Percentiles rank a stretch among this genome's conserved stretches.
Conservation (phyloP, 2,113 vertebrate genomes). For the Pygoscelis antarcticus region DNA sequence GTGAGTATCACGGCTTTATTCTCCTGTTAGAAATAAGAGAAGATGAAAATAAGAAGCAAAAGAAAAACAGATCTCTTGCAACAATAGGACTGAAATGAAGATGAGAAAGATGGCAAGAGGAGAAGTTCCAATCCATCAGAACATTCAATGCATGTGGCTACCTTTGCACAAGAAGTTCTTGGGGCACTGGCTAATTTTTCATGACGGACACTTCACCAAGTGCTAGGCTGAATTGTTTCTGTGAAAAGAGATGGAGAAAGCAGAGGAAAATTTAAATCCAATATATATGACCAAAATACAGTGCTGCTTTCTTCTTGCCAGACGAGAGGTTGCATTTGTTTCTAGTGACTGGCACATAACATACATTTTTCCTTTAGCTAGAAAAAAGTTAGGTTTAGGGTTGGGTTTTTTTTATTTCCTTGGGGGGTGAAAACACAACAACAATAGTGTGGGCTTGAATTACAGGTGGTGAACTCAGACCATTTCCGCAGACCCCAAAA, state of each 20-base stretch:
- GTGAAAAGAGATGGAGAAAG: background rate
- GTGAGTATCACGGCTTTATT: background rate
- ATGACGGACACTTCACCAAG: background rate
- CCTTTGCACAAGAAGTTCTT: background rate
- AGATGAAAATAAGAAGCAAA: background rate
- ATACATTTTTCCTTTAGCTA: background rate
- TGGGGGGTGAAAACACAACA: background rate
- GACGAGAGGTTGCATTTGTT: background rate
- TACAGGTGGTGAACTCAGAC: slow-evolving; percentile 26
- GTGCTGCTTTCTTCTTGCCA: slow-evolving; percentile 7
- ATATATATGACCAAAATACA: background rate
- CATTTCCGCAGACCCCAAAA: slow-evolving; percentile 28
- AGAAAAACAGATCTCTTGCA: background rate
- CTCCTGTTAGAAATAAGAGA: background rate
- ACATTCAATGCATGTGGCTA: background rate
- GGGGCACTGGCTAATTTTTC: background rate
- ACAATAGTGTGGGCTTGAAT: background rate
- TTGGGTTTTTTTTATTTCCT: background rate
- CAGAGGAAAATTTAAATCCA: background rate
- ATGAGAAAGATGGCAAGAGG: background rate
- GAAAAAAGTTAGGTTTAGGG: background rate
- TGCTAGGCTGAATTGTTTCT: background rate
- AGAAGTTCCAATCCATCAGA: background rate
- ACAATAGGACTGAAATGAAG: background rate
- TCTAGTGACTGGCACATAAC: background rate